Percentiles rank a stretch among this genome's conserved stretches.
Conservation (phyloP, 2,113 vertebrate species). For the Axis porcinus region DNA sequence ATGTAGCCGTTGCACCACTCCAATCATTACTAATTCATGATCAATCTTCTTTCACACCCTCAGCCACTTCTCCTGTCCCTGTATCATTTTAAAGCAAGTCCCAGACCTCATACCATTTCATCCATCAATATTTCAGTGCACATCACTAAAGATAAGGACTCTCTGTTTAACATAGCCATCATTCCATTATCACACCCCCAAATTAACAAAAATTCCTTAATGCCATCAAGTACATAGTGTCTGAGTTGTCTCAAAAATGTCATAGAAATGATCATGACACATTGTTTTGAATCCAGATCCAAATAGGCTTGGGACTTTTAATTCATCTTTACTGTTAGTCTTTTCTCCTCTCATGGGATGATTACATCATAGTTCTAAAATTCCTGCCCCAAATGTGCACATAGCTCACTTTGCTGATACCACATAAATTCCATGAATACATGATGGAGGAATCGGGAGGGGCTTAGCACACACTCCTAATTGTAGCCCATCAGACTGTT, state of each 20-base stretch:
- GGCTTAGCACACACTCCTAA: constrained; percentile 57
- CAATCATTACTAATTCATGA: neutral
- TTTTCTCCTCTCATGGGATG: constrained; percentile 43
- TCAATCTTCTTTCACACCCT: neutral
- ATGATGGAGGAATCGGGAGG: constrained; percentile 41
- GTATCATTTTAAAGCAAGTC: constrained; percentile 37
- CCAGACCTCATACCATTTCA: neutral
- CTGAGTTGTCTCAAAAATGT: neutral
- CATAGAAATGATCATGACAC: neutral
- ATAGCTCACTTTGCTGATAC: constrained; percentile 61
- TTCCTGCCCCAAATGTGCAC: constrained; percentile 64
- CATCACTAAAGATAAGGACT: constrained; percentile 17
- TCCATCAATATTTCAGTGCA: constrained; percentile 24
- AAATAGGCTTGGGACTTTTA: neutral
- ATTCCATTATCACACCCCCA: neutral
- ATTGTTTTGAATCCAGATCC: constrained; percentile 32
- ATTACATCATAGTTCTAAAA: constrained; percentile 69
- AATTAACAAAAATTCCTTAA: constrained; percentile 12
- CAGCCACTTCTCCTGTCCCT: neutral
- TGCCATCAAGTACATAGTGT: neutral
- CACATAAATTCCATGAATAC: constrained; percentile 66
- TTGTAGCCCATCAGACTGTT: constrained; percentile 66
- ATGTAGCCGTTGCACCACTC: neutral
- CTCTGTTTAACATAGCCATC: neutral
- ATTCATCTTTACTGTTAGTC: constrained; percentile 29